These are phyloP conservation scores for Neodiprion fabricii DNA, from an alignment of 1,140 invertebrate species.

Conservation along the genomic window DNA sequence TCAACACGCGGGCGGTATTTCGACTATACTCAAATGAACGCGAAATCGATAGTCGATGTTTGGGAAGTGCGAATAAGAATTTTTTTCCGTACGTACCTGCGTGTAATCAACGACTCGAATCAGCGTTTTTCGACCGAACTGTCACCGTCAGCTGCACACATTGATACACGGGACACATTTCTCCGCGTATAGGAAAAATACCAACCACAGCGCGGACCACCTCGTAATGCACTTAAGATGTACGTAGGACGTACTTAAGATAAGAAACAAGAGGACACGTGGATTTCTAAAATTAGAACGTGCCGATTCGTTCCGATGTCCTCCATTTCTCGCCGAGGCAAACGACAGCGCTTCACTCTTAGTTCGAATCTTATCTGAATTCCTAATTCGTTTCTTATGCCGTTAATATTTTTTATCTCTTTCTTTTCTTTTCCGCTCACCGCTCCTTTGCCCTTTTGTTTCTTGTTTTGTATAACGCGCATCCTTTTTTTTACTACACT, in stretches of 20 bases:
- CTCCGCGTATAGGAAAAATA: not conserved
- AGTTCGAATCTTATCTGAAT: constrained; percentile 6
- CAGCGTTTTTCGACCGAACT: no score
- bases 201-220: not conserved
- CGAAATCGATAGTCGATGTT: no score
- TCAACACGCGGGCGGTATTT: no score
- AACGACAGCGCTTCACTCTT: constrained; percentile 4
- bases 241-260: constrained; percentile 7
- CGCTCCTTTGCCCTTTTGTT: not conserved
- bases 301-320: constrained; percentile 4
- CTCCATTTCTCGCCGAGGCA: not conserved
- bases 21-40: no score
- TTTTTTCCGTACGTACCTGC: no score
- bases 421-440: no score
- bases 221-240: constrained; percentile 7
- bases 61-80: no score
- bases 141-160: no score
- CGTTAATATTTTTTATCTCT: not conserved
- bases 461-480: no score
- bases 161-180: no score
- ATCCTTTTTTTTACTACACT: no score
- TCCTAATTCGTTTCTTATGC: constrained; percentile 2
- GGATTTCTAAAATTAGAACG: not conserved
- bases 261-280: constrained; percentile 5
- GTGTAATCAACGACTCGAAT: no score